Evolutionary conservation across 64 coral and sea anemone species (phyloP).

Genomic region (Montipora sp.): DNA sequence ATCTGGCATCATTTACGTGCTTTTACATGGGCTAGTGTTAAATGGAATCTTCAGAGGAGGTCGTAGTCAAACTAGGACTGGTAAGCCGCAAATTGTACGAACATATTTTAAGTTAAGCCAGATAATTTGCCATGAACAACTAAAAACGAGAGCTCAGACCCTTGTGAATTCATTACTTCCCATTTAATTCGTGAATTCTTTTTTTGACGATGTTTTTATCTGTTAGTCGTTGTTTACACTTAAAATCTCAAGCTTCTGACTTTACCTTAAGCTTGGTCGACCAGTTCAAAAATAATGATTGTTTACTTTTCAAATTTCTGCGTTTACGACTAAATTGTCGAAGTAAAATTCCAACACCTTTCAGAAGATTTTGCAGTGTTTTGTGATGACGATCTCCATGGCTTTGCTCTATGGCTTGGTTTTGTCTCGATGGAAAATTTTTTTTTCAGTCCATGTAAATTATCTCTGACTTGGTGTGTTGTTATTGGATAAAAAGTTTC

Average conservation of each 20-base stretch:
- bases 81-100: conserved; percentile 7
- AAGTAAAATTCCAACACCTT: background rate
- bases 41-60: background rate
- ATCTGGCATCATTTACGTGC: background rate
- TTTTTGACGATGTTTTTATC: background rate
- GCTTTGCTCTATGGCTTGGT: background rate
- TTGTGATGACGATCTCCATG: background rate
- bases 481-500: conserved; percentile 13
- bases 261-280: background rate
- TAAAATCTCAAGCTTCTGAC: background rate
- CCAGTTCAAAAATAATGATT: too few species aligned
- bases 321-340: background rate
- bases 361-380: too few species aligned
- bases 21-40: background rate
- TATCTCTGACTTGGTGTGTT: background rate
- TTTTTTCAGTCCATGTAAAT: background rate
- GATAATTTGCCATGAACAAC: too few species aligned
- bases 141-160: too few species aligned
- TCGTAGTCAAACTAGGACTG: conserved; percentile 15
- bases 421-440: background rate
- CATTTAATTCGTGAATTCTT: background rate
- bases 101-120: background rate
- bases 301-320: background rate
- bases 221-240: background rate
- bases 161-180: background rate